Evolutionary conservation across 2,797 vertebrate species (phyloP).

Genomic region (Fundulus diaphanus): DNA sequence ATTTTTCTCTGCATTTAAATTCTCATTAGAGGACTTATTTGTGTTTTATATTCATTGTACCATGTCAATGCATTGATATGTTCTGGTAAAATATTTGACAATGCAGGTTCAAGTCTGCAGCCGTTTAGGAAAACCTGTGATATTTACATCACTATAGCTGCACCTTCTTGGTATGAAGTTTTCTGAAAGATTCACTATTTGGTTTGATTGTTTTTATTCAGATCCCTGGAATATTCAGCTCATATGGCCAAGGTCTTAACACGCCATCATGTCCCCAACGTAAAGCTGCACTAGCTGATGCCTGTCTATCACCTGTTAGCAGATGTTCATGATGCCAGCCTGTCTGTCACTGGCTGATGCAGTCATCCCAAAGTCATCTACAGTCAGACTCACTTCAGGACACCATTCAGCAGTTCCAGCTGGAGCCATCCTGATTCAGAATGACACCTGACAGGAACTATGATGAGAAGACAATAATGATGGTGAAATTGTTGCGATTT

Average conservation of each 20-base stretch:
- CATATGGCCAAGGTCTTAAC: too few species aligned
- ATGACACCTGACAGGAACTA: neutral
- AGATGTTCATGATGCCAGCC: neutral
- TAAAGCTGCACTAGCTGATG: too few species aligned
- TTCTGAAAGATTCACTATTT: neutral
- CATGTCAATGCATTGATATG: neutral
- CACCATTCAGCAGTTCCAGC: neutral
- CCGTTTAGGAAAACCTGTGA: neutral
- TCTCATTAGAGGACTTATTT: too few species aligned
- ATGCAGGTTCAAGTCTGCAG: neutral
- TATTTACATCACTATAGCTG: neutral
- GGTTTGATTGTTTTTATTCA: neutral
- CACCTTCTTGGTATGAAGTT: neutral
- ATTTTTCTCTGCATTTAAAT: neutral
- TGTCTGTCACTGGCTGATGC: neutral
- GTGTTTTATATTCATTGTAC: too few species aligned
- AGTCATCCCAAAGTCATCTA: neutral
- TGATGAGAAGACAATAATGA: neutral
- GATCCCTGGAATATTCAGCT: neutral
- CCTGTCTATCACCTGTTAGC: neutral
- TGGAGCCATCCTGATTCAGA: neutral
- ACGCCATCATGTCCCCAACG: too few species aligned
- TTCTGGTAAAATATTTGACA: neutral
- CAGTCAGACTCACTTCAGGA: neutral
- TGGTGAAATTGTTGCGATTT: neutral